phyloP scores from a whole-genome alignment of 2,113 vertebrate genomes.

The Chaetura pelagica region DNA sequence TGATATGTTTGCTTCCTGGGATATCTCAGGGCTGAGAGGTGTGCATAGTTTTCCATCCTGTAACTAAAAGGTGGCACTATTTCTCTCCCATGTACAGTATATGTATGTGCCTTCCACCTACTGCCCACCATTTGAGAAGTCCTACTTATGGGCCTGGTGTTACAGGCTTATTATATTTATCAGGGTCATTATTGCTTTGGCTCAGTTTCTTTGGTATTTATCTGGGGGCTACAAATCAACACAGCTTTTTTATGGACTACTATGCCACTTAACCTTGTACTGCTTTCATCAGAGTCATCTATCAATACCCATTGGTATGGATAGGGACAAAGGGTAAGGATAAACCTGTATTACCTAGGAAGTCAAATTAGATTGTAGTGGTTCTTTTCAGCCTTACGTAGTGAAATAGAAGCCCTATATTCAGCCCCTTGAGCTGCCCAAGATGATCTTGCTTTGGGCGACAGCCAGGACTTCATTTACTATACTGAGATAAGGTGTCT shows the following conservation, averaged over 20 bases:
- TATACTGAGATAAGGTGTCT: constrained; percentile 39
- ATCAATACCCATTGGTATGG: not conserved
- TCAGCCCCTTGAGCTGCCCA: not conserved
- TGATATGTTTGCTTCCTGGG: not conserved
- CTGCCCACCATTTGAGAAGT: not conserved
- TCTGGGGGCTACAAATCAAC: not conserved
- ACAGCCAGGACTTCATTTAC: not conserved
- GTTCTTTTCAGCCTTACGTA: not conserved
- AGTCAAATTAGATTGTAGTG: not conserved
- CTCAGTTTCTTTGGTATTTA: not conserved
- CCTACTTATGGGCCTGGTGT: not conserved
- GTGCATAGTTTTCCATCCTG: not conserved
- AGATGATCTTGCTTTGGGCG: constrained; percentile 1
- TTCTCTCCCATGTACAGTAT: not conserved
- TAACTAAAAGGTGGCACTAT: not conserved
- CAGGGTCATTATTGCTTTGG: not conserved
- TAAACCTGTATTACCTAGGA: not conserved
- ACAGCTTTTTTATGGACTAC: not conserved
- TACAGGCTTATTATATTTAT: constrained; percentile 14
- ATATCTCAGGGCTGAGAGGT: not conserved
- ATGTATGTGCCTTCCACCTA: not conserved
- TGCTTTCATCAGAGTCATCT: not conserved
- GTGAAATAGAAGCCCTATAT: not conserved
- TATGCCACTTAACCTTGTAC: not conserved
- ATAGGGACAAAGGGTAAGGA: not conserved